Percentiles rank a stretch among this genome's conserved stretches.
phyloP scores from a whole-genome alignment of 2,888 invertebrate species.

The Nomada fucata region DNA sequence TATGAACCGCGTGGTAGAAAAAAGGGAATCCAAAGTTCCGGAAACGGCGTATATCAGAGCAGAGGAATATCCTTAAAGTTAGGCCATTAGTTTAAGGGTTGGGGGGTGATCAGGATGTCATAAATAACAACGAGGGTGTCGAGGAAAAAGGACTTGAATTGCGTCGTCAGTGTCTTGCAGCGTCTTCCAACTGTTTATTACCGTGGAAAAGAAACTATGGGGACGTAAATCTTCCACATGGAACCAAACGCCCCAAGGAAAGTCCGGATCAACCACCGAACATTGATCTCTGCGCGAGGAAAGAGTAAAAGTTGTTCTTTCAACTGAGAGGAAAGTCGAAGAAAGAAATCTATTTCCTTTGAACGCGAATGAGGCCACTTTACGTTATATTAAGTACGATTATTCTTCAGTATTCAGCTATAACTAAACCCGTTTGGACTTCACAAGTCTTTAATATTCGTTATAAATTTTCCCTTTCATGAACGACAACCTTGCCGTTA shows the following conservation, averaged over 20 bases:
- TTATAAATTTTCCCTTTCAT: too few relatives aligned
- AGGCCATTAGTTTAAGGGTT: background rate
- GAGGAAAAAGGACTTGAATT: background rate
- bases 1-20: background rate
- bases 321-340: background rate
- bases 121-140: background rate
- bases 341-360: conserved; percentile 5
- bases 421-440: too few relatives aligned
- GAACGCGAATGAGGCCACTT: background rate
- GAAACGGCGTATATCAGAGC: background rate
- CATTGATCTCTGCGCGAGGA: conserved; percentile 3
- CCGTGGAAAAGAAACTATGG: conserved; percentile 3
- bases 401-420: background rate
- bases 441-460: too few relatives aligned
- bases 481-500: too few relatives aligned
- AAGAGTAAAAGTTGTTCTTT: conserved; percentile 1
- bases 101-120: conserved; percentile 7
- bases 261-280: background rate
- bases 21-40: background rate
- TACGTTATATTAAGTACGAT: background rate
- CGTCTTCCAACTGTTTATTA: conserved; percentile 2
- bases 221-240: background rate
- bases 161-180: conserved; percentile 1
- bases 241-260: background rate
- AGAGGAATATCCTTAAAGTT: conserved; percentile 1